Base-by-base conservation (phyloP, 2,888 invertebrate species). In the Apotomis betuletana region DNA sequence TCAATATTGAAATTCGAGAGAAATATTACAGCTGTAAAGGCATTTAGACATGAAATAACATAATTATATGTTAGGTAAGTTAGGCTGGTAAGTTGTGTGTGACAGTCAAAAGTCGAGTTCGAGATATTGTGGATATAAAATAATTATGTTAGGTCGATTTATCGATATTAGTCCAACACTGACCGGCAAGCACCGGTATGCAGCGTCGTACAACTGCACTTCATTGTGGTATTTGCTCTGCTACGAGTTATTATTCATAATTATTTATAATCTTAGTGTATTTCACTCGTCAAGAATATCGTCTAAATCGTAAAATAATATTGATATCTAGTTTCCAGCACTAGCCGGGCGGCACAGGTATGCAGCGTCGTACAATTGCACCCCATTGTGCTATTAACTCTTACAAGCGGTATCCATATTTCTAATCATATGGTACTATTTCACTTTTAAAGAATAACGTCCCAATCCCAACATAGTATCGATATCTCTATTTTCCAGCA, bases 331-430 rank as follows among this genome's bases (percentile, higher is more conserved):
- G 15, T 27, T 68, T 41, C 90, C 90, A 87, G 74, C 90, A 84
- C 91, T 90, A 80, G 72, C 77, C 75, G 75, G 75, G 78, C 79
- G 80, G 82, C 83, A 83, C 91, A 91, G 90, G 90, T 89, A 91
- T 87, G 89, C 86, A 89, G 88, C 88, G 89, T 82, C 83, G 85
- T 85, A 86, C 88, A 82, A 86, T 84, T 87, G 86, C 85, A 84
- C 84, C 85, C 87, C 86, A 87, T 87, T 87, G 85, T 72, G 67
- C 72, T 68, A 72, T 72, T 72, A 68, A 58, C 86, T 87, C 84
- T 84, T 83, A 80, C 81, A 85, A 83, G 82, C 84, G 78, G 80
- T 81, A 79, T 82, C 80, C 77, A 79, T 80, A 72, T 52, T 72
- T 46, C 58, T 54, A 63, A 72, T 63, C 71, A 67, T 63, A 12